Evolutionary conservation across 2,888 invertebrate genomes (phyloP).

Genomic region (Stenoptilia bipunctidactyla): DNA sequence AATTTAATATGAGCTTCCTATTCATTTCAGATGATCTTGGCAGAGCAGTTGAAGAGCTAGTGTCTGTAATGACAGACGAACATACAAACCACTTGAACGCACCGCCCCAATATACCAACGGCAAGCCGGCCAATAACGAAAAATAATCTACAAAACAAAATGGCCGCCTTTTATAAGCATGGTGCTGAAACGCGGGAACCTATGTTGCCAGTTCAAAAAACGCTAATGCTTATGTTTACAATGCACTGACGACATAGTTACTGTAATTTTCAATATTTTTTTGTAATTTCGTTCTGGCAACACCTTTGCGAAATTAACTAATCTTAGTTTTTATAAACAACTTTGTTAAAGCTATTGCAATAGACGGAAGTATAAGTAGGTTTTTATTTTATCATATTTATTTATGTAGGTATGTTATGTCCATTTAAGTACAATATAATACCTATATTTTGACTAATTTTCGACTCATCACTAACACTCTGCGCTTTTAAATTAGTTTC

Average conservation of each 20-base stretch:
- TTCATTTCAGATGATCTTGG: slow-evolving; percentile 82
- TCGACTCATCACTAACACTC: slow-evolving; percentile 66
- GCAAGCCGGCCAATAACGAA: slow-evolving; percentile 48
- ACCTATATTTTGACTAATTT: slow-evolving; percentile 47
- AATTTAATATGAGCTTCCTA: too few relatives aligned
- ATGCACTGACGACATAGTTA: slow-evolving; percentile 2
- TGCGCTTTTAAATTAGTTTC: slow-evolving; percentile 23
- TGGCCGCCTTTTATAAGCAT: slow-evolving; percentile 6
- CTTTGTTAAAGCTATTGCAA: neutral
- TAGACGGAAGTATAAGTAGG: neutral
- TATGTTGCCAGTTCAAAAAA: slow-evolving; percentile 20
- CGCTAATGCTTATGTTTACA: neutral
- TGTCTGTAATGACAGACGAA: slow-evolving; percentile 90
- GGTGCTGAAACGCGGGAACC: slow-evolving; percentile 26
- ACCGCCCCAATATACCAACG: slow-evolving; percentile 64
- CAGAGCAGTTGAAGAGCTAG: slow-evolving; percentile 88
- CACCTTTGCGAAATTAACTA: slow-evolving; percentile 37
- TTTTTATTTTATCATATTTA: neutral
- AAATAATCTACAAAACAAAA: neutral
- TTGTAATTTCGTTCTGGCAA: slow-evolving; percentile 37
- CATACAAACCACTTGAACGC: slow-evolving; percentile 33
- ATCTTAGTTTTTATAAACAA: slow-evolving; percentile 15
- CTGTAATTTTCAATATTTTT: slow-evolving; percentile 8
- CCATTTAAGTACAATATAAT: slow-evolving; percentile 14
- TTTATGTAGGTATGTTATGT: too few relatives aligned